Evolutionary conservation across 2,113 vertebrate species (phyloP), one percentile per base, ranked within the genome.

Genomic region (Pithys albifrons): DNA sequence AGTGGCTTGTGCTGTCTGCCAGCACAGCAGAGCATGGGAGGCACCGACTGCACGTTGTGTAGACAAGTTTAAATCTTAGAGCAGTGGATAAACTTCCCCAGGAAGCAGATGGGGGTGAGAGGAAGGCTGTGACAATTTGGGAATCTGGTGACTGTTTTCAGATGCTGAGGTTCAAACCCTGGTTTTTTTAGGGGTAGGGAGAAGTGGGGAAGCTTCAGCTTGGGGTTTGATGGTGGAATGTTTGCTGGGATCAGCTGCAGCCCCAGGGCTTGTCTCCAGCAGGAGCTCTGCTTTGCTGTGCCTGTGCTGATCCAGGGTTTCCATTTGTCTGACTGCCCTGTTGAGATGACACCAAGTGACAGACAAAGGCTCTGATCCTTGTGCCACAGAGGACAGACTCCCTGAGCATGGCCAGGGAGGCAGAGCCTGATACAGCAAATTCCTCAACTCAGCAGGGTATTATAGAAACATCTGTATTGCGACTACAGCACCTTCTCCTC

Each of bases 391-490:
- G 94, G 81, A 48, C 69, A 82, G 84, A 29, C 54, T 94, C 85
- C 25, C 77, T 95, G 77, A 94, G 94, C 72, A 41, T 61, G 11
- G 2, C 96, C 43, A 45, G 72, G 91, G 83, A 82, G 94, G 88
- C 89, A 94, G 88, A 59, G 79, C 67, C 76, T 59, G 45, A 80
- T 22, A 37, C 75, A 93, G 81, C 91, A 81, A 91, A 97, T 97
- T 96, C 94, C 94, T 95, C 66, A 82, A 49, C 93, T 94, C 94
- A 52, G 19, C 67, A 19, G 96, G 92, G 94, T 91, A 51, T 93
- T 94, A 83, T 2, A 83, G 96, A 95, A 96, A 97, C 96, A 97
- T 96, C 96, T 97, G 96, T 89, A 89, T 22, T 74, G 88, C 70
- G 73, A 72, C 89, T 85, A 27, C 89, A 75, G 76, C 81, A 96